Evolutionary conservation across 2,888 invertebrate species (phyloP), one percentile per base, ranked within the genome.

Genomic region (Shargacucullia verbasci): DNA sequence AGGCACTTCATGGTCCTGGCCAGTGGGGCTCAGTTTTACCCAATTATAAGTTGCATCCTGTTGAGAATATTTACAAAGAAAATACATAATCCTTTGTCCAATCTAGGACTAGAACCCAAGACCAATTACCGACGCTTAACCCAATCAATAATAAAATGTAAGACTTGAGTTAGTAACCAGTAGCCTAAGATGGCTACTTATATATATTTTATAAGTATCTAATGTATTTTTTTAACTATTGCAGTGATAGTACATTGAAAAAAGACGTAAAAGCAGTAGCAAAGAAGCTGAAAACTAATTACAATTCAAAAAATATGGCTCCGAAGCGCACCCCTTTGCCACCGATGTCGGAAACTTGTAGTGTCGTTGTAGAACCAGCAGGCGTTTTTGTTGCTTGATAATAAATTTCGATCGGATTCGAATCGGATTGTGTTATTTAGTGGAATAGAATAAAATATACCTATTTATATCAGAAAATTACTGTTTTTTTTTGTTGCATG

Each of bases 281-380:
- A 0, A 80, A 81, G 38, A 90, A 89, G 62, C 34, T 88, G 12
- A 82, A 88, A 41, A 83, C 78, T 46, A 83, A 86, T 38, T 79
- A 79, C 45, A 77, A 76, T 25, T 57, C 80, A 1, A 80, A 70
- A 47, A 86, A 80, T 46, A 49, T 66, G 1, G 13, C 57, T 2
- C 50, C 52, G 12, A 84, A 75, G 48, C 14, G 59, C 7, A 31
- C 41, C 2, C 70, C 62, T 5, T 57, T 63, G 0, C 59, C 76
- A 20, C 81, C 80, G 3, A 63, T 69, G 1, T 73, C 82, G 3
- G 79, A 91, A 63, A 89, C 81, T 52, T 91, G 91, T 64, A 90
- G 86, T 60, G 83, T 91, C 9, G 56, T 90, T 15, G 85, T 88
- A 6, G 84, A 82, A 73, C 81, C 84, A 7, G 88, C 89, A 25